phyloP scores from a whole-genome alignment of 2,888 invertebrate genomes.

The Drosophila sordidapex region DNA sequence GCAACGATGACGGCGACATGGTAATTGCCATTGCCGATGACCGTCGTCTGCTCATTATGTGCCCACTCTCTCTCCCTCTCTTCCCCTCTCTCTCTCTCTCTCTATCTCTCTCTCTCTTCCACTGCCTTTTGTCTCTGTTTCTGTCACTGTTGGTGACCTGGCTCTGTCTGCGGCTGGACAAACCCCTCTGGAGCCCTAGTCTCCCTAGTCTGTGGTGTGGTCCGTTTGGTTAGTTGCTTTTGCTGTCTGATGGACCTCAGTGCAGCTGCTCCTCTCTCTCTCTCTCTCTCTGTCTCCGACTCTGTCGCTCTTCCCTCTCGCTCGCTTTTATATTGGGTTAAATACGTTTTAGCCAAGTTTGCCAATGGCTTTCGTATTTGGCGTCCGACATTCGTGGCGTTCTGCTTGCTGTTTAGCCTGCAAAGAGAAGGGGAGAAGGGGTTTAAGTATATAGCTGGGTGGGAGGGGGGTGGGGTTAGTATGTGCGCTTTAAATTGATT shows the following conservation, averaged over 20 bases:
- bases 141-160: conserved; percentile 19
- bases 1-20: conserved; percentile 57
- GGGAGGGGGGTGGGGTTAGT: conserved; percentile 25
- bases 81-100: neutral
- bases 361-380: conserved; percentile 72
- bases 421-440: conserved; percentile 36
- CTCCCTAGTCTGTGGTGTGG: conserved; percentile 30
- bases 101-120: conserved; percentile 9
- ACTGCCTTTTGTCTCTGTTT: neutral
- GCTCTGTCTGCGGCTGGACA: conserved; percentile 22
- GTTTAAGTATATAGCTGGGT: neutral
- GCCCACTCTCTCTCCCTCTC: conserved; percentile 19
- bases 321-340: conserved; percentile 64
- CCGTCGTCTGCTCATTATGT: conserved; percentile 68
- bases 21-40: conserved; percentile 62
- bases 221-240: conserved; percentile 40
- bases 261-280: conserved; percentile 28
- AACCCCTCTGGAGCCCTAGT: conserved; percentile 26
- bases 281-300: conserved; percentile 1
- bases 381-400: conserved; percentile 76
- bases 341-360: conserved; percentile 77
- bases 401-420: conserved; percentile 68
- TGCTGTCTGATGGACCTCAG: conserved; percentile 16
- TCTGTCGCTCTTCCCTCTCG: conserved; percentile 19
- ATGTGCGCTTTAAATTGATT: conserved; percentile 77